Evolutionary conservation across 2,797 vertebrate genomes (phyloP).

Genomic region (Craterocephalus amniculus): DNA sequence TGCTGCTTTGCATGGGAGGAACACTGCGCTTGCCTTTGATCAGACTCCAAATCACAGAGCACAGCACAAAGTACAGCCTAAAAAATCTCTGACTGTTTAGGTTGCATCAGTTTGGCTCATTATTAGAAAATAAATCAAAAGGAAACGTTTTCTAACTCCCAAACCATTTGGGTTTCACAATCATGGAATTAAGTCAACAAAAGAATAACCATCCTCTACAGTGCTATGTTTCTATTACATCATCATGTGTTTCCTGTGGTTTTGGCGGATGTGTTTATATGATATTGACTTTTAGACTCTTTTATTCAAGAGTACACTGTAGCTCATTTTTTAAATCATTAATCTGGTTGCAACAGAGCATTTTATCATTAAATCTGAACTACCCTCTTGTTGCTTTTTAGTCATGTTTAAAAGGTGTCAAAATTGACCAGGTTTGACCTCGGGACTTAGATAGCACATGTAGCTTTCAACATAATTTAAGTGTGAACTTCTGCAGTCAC

Average conservation of each 20-base stretch:
- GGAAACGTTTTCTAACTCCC: neutral
- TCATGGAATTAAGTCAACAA: neutral
- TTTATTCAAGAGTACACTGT: no score
- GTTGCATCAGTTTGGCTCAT: conserved; percentile 53
- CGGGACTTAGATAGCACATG: neutral
- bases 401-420: neutral
- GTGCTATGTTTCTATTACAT: neutral
- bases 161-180: neutral
- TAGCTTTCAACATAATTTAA: neutral
- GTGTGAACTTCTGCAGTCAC: neutral
- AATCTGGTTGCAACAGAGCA: neutral
- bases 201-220: neutral
- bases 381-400: neutral
- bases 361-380: neutral
- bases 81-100: conserved; percentile 55
- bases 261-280: neutral
- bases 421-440: neutral
- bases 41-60: conserved; percentile 72
- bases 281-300: neutral
- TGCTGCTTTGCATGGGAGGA: conserved; percentile 71
- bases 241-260: neutral
- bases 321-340: no score
- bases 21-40: conserved; percentile 74
- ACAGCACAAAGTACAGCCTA: conserved; percentile 60
- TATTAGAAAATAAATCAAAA: conserved; percentile 14